Evolutionary conservation across 1,140 invertebrate genomes (phyloP), one percentile per base, ranked within the genome.

Genomic region (Amphibalanus amphitrite): DNA sequence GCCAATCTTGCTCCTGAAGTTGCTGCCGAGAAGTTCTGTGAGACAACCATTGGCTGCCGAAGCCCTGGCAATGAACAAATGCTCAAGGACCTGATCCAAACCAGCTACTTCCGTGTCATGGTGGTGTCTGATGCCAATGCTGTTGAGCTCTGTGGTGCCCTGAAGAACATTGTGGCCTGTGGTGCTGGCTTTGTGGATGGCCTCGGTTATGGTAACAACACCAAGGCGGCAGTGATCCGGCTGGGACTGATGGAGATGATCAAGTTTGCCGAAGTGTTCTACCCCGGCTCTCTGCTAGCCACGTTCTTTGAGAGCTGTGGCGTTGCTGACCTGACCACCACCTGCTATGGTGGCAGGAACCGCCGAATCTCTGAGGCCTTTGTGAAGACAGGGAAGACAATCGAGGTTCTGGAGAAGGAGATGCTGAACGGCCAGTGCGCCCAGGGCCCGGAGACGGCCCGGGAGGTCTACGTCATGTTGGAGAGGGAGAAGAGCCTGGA

Each of bases 231-330:
- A 0, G 90, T 99, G 0, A 98, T 99, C 77, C 85, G 97, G 72
- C 82, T 99, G 20, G 97, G 97, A 26, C 85, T 98, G 0, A 98
- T 97, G 93, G 95, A 97, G 81, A 97, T 97, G 89, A 94, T 95
- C 75, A 91, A 92, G 78, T 96, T 95, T 78, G 90, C 92, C 3
- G 89, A 95, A 75, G 86, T 89, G 30, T 95, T 94, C 80, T 95
- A 91, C 78, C 88, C 90, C 3, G 89, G 89, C 67, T 88, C 73
- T 15, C 73, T 73, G 80, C 80, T 96, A 25, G 83, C 88, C 4
- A 99, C 96, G 3, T 99, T 99, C 84, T 93, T 99, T 77, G 97
- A 99, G 82, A 97, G 93, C 77, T 99, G 97, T 80, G 97, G 97
- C 64, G 90, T 99, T 20, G 97, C 97, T 71, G 97, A 99, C 86